Conservation (phyloP, 1,140 invertebrate species). For the Hylyphantes graminicola region DNA sequence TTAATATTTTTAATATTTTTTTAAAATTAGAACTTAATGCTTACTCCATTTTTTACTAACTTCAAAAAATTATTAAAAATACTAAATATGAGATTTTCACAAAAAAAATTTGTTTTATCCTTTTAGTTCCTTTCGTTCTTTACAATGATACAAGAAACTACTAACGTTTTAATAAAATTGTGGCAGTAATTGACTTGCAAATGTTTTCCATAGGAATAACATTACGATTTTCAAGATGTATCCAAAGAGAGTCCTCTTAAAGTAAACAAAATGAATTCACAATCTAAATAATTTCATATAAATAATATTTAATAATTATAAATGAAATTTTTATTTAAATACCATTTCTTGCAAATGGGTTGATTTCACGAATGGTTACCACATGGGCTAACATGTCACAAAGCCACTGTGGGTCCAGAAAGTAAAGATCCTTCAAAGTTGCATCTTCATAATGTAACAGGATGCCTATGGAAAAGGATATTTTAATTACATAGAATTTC, state of each 20-base stretch:
- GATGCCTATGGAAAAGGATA: conserved; percentile 74
- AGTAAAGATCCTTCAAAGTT: conserved; percentile 92
- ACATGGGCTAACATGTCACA: conserved; percentile 97
- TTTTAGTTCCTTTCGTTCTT: too few relatives aligned
- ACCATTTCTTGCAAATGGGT: conserved; percentile 91
- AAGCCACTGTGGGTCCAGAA: conserved; percentile 97
- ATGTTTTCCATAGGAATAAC: too few relatives aligned
- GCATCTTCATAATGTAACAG: conserved; percentile 98
- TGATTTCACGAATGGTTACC: conserved; percentile 94
- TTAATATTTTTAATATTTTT: too few relatives aligned
- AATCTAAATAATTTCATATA: not conserved
- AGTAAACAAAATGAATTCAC: not conserved
- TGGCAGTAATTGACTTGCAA: too few relatives aligned
- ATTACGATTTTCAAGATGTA: too few relatives aligned
- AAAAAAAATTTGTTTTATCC: too few relatives aligned
- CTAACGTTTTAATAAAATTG: too few relatives aligned
- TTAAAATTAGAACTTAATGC: too few relatives aligned
- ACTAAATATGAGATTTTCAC: too few relatives aligned
- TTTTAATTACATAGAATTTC: not conserved
- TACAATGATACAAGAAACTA: not conserved
- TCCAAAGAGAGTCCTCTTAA: not conserved
- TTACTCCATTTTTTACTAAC: too few relatives aligned
- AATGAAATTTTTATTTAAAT: conserved; percentile 2
- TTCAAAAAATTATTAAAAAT: too few relatives aligned
- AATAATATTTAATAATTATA: not conserved